Evolutionary conservation across 1,140 invertebrate genomes (phyloP), one percentile per base, ranked within the genome.

Genomic region (Drosophila nikananu): DNA sequence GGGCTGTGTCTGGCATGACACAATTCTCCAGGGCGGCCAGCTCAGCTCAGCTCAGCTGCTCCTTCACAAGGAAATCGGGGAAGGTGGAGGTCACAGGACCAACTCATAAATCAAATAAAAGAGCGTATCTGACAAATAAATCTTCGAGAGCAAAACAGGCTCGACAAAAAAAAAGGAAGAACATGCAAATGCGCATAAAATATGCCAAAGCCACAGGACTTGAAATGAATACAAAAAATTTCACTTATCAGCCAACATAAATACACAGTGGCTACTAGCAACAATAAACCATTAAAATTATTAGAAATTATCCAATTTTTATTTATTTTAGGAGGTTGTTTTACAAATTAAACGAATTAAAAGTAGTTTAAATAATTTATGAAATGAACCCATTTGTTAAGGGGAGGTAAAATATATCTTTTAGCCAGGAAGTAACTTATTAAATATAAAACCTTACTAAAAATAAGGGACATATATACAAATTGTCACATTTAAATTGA

Each of bases 101-200:
- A 70, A 51, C 73, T 65, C 81, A 84, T 84, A 84, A 84, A 84
- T 84, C 82, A 84, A 81, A 59, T 71, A 68, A 73, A 68, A 61
- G 37, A 74, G 54, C 73, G 81, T 73, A 84, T 83, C 82, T 81
- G 66, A 62, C 75, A 81, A 70, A 86, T 81, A 78, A 83, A 83
- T 83, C 81, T 83, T 71, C 48, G 61, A 27, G 60, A 61, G 44
- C 46, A 49, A 75, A 54, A 70, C 54, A 71, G 63, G 49, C 64
- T 54, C 55, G 30, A 19, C 46, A 23, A n/a, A 15, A 60, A 19
- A 21, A 35, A 35, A 25, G 42, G 27, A 51, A 51, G 27, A 51
- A 44, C 67, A 73, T 81, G 78, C 73, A 84, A 84, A 84, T 84
- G 60, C 78, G 71, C 64, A 81, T 77, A 61, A 62, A 73, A 77